Conservation (phyloP, 2,888 invertebrate species). For the Apocheima hispidaria region DNA sequence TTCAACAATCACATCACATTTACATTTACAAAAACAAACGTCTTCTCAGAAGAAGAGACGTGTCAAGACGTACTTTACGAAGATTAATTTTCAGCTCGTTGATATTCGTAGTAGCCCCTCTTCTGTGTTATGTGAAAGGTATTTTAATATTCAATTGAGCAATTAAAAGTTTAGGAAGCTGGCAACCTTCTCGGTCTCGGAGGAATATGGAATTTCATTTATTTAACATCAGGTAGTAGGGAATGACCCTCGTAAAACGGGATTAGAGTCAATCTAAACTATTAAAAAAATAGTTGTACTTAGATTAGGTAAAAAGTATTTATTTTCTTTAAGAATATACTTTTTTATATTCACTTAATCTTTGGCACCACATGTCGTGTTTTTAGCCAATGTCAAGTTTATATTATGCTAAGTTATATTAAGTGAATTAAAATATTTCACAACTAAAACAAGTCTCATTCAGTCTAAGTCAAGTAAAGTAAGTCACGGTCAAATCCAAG, state of each 20-base stretch:
- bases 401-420: too few species aligned
- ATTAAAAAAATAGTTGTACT: not conserved
- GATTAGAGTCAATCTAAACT: not conserved
- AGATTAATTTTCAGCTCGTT: not conserved
- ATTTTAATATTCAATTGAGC: conserved; percentile 32
- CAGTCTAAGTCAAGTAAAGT: too few species aligned
- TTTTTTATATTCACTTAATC: too few species aligned
- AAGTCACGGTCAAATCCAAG: too few species aligned
- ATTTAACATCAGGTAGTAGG: conserved; percentile 3
- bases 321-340: too few species aligned
- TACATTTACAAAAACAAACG: not conserved
- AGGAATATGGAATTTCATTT: conserved; percentile 25
- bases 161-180: conserved; percentile 30
- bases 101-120: not conserved
- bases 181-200: conserved; percentile 11
- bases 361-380: too few species aligned
- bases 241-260: conserved; percentile 5
- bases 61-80: not conserved
- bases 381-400: too few species aligned
- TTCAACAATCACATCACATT: not conserved
- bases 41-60: not conserved
- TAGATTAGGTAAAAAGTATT: too few species aligned
- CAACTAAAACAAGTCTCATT: too few species aligned
- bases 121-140: conserved; percentile 6
- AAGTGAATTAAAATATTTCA: too few species aligned